Evolutionary conservation across 1,140 invertebrate genomes (phyloP).

Genomic region (Zaprionus nigranus): DNA sequence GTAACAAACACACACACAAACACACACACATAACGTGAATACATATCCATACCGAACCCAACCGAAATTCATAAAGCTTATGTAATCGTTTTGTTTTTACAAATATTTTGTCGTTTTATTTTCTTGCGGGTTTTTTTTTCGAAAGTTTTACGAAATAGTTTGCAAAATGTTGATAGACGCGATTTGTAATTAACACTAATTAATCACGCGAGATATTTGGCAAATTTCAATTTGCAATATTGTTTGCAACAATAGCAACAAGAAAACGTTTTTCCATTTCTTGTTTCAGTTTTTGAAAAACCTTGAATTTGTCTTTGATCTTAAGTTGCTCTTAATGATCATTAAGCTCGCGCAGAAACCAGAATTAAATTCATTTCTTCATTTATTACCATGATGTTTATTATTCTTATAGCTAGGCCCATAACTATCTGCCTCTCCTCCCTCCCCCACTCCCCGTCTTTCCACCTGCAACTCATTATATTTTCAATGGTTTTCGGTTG

Average conservation of each 20-base stretch:
- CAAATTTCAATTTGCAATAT: conserved; percentile 56
- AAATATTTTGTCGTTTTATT: conserved; percentile 4
- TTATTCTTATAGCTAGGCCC: conserved; percentile 61
- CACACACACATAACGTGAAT: not conserved
- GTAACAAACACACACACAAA: not conserved
- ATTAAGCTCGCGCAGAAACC: conserved; percentile 13
- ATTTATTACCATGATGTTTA: conserved; percentile 78
- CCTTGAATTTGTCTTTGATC: conserved; percentile 63
- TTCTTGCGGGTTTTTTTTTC: not conserved
- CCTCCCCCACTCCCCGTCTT: not conserved
- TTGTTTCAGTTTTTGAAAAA: conserved; percentile 27
- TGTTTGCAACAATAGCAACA: conserved; percentile 34
- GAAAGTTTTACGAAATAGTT: conserved; percentile 42
- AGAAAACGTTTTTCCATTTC: conserved; percentile 23
- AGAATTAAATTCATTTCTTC: conserved; percentile 73
- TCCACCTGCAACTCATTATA: conserved; percentile 58
- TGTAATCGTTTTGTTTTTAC: conserved; percentile 4
- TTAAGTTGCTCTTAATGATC: conserved; percentile 20
- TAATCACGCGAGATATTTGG: conserved; percentile 61
- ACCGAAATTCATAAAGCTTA: conserved; percentile 45
- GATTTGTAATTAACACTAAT: conserved; percentile 79
- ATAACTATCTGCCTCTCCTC: not conserved
- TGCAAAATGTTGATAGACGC: conserved; percentile 49
- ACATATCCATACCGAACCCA: conserved; percentile 13
- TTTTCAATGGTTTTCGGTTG: conserved; percentile 44